phyloP scores from a whole-genome alignment of 2,113 vertebrate genomes.

The cattle (Bos taurus) region DNA sequence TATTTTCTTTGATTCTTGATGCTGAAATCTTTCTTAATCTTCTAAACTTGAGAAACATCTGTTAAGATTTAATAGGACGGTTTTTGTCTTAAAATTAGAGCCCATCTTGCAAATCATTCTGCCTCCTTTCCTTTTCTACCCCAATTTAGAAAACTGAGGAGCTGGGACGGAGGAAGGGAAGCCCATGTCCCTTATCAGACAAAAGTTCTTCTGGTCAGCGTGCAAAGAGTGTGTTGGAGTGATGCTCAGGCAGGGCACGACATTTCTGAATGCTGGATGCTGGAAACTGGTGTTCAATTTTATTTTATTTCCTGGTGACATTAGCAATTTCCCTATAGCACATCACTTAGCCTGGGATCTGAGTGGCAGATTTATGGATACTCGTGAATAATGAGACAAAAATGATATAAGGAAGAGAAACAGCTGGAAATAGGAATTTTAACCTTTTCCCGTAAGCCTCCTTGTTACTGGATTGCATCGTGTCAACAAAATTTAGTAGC shows the following conservation, averaged over 20 bases:
- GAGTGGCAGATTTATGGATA: conserved; percentile 73
- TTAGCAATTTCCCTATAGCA: conserved; percentile 68
- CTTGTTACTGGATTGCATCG: conserved; percentile 55
- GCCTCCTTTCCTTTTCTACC: background rate
- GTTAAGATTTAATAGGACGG: conserved; percentile 86
- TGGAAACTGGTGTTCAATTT: conserved; percentile 50
- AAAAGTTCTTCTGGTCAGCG: conserved; percentile 61
- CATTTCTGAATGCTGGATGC: conserved; percentile 18
- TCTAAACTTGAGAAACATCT: conserved; percentile 88
- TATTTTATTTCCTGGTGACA: conserved; percentile 69
- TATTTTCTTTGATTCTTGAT: conserved; percentile 94
- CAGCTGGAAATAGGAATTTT: conserved; percentile 70
- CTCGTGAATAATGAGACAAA: conserved; percentile 73
- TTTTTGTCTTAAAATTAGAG: conserved; percentile 86
- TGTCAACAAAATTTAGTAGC: conserved; percentile 72
- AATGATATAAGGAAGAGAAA: conserved; percentile 71
- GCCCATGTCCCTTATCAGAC: conserved; percentile 32
- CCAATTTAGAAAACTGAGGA: conserved; percentile 61
- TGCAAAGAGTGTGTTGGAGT: conserved; percentile 66
- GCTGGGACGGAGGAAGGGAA: background rate
- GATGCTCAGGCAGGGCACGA: conserved; percentile 3
- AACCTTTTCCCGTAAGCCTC: conserved; percentile 65
- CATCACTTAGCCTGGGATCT: conserved; percentile 68
- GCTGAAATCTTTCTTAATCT: conserved; percentile 93
- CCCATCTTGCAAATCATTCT: conserved; percentile 77